These are phyloP conservation scores for Scaptodrosophila latifasciaeformis DNA, from an alignment of 2,888 invertebrate genomes.

Conservation along the genomic window DNA sequence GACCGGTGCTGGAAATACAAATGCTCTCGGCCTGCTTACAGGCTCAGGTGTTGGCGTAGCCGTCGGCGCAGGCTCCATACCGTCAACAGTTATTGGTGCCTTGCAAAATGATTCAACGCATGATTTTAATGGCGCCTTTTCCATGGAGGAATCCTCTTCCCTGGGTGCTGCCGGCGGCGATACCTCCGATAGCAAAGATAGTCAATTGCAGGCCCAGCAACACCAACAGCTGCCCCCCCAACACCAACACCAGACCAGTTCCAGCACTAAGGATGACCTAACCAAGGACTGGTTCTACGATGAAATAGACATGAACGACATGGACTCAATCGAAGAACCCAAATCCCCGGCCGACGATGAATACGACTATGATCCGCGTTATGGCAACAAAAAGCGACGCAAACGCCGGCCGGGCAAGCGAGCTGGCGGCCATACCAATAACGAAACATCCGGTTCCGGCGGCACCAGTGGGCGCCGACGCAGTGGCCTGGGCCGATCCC, in stretches of 20 bases:
- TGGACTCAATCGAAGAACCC: slow-evolving; percentile 92
- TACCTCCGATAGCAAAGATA: slow-evolving; percentile 85
- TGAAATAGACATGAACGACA: slow-evolving; percentile 91
- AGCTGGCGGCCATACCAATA: slow-evolving; percentile 41
- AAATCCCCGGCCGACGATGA: slow-evolving; percentile 94
- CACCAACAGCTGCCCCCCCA: slow-evolving; percentile 77
- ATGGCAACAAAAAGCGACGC: slow-evolving; percentile 75
- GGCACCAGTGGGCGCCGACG: slow-evolving; percentile 65
- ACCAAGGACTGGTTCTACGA: slow-evolving; percentile 94
- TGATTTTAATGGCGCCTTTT: slow-evolving; percentile 73
- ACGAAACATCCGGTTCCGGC: slow-evolving; percentile 36
- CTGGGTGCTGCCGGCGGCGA: slow-evolving; percentile 75
- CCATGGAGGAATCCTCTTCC: slow-evolving; percentile 74
- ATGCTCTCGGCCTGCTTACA: slow-evolving; percentile 14
- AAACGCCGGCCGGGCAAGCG: slow-evolving; percentile 73
- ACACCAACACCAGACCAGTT: slow-evolving; percentile 80
- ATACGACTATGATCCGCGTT: slow-evolving; percentile 86
- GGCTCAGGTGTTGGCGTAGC: slow-evolving; percentile 36
- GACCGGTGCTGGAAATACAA: slow-evolving; percentile 11
- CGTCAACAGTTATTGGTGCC: slow-evolving; percentile 39
- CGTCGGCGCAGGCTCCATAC: slow-evolving; percentile 43
- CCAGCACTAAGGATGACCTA: slow-evolving; percentile 83
- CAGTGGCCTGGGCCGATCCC: slow-evolving; percentile 52
- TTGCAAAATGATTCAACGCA: slow-evolving; percentile 57
- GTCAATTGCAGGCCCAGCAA: slow-evolving; percentile 83